These are phyloP conservation scores for Eubasilissa regina DNA, from an alignment of 1,140 invertebrate species.

Conservation along the genomic window DNA sequence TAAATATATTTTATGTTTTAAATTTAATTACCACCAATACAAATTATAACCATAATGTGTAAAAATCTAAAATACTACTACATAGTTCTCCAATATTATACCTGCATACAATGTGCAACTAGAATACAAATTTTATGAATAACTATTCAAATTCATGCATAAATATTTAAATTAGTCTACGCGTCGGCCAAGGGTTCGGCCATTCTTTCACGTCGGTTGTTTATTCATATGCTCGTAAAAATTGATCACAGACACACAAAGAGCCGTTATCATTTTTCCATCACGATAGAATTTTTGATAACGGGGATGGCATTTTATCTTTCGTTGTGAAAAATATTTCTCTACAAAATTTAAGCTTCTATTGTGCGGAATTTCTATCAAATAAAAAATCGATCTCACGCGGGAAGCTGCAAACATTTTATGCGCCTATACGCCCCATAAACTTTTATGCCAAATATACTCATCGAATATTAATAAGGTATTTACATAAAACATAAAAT, in stretches of 20 bases:
- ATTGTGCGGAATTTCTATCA: slow-evolving; percentile 27
- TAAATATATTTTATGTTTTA: too few relatives aligned
- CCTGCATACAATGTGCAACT: too few relatives aligned
- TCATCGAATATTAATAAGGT: slow-evolving; percentile 35
- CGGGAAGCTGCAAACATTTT: slow-evolving; percentile 11
- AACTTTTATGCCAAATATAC: slow-evolving; percentile 38
- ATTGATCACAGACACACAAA: not conserved
- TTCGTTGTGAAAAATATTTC: slow-evolving; percentile 19
- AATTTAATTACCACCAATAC: too few relatives aligned
- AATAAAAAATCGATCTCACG: slow-evolving; percentile 27
- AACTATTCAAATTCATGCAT: too few relatives aligned
- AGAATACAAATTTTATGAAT: too few relatives aligned
- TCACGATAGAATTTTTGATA: slow-evolving; percentile 29
- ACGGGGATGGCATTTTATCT: slow-evolving; percentile 18
- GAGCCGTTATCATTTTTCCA: slow-evolving; percentile 31
- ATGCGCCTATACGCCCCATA: slow-evolving; percentile 31
- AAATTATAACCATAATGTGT: too few relatives aligned
- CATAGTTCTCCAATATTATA: too few relatives aligned
- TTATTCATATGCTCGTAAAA: slow-evolving; percentile 16
- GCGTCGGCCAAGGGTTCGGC: too few relatives aligned
- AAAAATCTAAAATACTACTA: too few relatives aligned
- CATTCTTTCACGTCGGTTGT: not conserved
- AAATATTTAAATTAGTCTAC: too few relatives aligned
- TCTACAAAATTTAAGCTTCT: slow-evolving; percentile 19
- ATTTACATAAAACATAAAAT: slow-evolving; percentile 33